Conservation (phyloP, 2,797 vertebrate species). For the Buphagus erythrorhynchus region DNA sequence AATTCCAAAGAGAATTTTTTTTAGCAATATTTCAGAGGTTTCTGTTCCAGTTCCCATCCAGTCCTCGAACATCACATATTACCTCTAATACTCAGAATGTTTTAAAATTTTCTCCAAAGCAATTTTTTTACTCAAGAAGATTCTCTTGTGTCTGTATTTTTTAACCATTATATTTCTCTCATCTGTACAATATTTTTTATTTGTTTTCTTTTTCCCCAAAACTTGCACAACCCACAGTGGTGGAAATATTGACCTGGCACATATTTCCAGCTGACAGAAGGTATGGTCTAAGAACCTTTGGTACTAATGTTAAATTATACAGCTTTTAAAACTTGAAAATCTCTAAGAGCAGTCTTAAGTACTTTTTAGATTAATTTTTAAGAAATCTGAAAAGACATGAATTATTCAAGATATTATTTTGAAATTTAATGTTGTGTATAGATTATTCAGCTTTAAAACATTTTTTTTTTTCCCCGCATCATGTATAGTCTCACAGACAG, state of each 20-base stretch:
- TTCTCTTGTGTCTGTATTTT: not conserved
- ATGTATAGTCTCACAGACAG: not conserved
- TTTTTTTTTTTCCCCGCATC: not conserved
- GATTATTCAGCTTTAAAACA: not conserved
- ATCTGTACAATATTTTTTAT: not conserved
- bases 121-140: not conserved
- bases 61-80: not conserved
- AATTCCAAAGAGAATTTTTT: not conserved
- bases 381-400: not conserved
- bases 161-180: not conserved
- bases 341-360: not conserved
- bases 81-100: not conserved
- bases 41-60: not conserved
- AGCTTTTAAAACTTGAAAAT: not conserved
- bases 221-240: too few species aligned
- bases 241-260: not conserved
- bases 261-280: not conserved
- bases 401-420: not conserved
- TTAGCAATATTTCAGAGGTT: not conserved
- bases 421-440: not conserved
- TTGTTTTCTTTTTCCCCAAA: not conserved
- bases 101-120: not conserved
- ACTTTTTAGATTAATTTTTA: not conserved
- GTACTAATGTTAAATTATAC: not conserved
- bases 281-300: not conserved